Conservation (phyloP, 2,797 vertebrate genomes). For the Sarcophilus harrisii region DNA sequence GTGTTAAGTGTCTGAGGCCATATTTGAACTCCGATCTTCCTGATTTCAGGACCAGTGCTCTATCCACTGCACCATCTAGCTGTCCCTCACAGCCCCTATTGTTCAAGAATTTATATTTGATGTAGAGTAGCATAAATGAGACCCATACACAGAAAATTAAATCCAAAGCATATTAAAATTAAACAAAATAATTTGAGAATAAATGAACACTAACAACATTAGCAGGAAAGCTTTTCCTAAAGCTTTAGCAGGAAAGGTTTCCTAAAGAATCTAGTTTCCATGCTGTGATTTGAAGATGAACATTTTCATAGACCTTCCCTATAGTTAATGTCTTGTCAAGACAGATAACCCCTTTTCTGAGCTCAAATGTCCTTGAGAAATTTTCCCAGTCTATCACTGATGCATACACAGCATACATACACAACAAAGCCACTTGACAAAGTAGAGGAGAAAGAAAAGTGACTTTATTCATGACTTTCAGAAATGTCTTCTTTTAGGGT, state of each 20-base stretch:
- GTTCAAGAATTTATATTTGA: not conserved
- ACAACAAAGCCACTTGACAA: not conserved
- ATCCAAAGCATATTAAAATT: not conserved
- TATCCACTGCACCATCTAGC: too few species aligned
- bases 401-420: not conserved
- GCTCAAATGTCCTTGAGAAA: not conserved
- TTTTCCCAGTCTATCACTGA: not conserved
- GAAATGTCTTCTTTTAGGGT: not conserved
- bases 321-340: not conserved
- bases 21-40: too few species aligned
- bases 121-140: not conserved
- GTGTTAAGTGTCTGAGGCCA: too few species aligned
- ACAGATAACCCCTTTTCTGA: not conserved
- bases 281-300: not conserved
- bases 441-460: not conserved
- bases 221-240: not conserved
- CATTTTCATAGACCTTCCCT: not conserved
- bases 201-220: not conserved
- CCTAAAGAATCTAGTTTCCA: not conserved
- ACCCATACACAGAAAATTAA: not conserved
- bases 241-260: not conserved
- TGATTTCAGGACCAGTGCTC: too few species aligned
- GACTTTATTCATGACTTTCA: slow-evolving; percentile 9
- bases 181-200: not conserved
- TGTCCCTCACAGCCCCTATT: not conserved